These are phyloP conservation scores for Pseudomyrmex sp. DNA, from an alignment of 1,140 invertebrate species.

Conservation along the genomic window DNA sequence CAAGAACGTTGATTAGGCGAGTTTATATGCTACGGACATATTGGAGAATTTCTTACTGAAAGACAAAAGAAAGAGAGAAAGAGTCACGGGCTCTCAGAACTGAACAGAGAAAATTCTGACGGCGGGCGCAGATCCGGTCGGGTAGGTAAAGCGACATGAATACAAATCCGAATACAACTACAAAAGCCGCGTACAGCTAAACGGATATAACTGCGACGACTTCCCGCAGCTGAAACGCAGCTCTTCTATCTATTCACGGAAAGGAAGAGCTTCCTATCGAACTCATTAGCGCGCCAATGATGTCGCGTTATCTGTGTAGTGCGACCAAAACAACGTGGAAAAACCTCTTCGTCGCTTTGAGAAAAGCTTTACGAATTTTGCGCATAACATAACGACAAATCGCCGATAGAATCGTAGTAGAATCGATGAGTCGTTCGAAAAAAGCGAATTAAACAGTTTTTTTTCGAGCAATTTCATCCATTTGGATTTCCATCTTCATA, in stretches of 20 bases:
- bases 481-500: neutral
- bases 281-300: conserved; percentile 35
- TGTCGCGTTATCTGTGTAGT: conserved; percentile 34
- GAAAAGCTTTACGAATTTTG: neutral
- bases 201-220: conserved; percentile 39
- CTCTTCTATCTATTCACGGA: conserved; percentile 30
- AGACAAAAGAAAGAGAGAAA: neutral
- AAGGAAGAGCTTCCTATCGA: conserved; percentile 51
- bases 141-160: conserved; percentile 24
- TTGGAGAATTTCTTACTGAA: conserved; percentile 19
- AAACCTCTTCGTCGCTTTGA: conserved; percentile 12
- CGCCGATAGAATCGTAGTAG: neutral
- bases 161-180: conserved; percentile 52
- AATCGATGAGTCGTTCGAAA: neutral
- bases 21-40: conserved; percentile 32
- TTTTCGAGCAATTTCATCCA: neutral
- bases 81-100: neutral
- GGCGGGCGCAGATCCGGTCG: neutral
- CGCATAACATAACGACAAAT: neutral
- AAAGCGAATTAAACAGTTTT: neutral
- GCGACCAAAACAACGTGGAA: conserved; percentile 11
- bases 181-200: conserved; percentile 19
- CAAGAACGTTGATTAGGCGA: neutral
- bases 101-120: conserved; percentile 26
- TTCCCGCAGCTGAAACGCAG: conserved; percentile 29